Conservation (phyloP, 1,140 invertebrate genomes). For the Diabrotica virgifera region DNA sequence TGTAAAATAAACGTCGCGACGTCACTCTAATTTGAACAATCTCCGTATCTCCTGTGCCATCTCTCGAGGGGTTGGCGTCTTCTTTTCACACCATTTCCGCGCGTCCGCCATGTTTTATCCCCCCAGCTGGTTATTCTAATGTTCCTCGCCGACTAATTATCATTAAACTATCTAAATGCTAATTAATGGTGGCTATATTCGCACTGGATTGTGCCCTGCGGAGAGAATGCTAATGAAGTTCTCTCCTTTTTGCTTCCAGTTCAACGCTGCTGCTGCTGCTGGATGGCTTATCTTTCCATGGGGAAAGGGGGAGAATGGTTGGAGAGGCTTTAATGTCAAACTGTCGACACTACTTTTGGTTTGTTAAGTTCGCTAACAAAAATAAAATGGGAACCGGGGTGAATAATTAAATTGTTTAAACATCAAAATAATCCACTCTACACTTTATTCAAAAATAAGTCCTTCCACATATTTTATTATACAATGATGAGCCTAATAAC, state of each 20-base stretch:
- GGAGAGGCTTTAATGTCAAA: not conserved
- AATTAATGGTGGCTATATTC: conserved; percentile 56
- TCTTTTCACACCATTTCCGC: conserved; percentile 45
- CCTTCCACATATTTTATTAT: too few species aligned
- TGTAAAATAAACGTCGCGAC: not conserved
- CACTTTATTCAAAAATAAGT: too few species aligned
- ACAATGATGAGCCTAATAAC: too few species aligned
- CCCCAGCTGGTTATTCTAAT: conserved; percentile 41
- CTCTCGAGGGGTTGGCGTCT: conserved; percentile 27
- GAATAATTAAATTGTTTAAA: too few species aligned
- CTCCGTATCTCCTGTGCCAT: conserved; percentile 23
- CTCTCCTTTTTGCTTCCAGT: conserved; percentile 20
- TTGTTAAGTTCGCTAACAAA: not conserved
- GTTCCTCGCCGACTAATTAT: conserved; percentile 50
- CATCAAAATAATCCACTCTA: too few species aligned
- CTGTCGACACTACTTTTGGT: conserved; percentile 3
- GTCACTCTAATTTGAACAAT: not conserved
- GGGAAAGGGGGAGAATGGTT: not conserved
- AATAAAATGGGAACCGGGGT: not conserved
- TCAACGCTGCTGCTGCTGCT: too few species aligned
- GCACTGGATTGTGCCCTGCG: conserved; percentile 44
- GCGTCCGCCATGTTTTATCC: conserved; percentile 19
- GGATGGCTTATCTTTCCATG: not conserved
- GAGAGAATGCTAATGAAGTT: conserved; percentile 49
- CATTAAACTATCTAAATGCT: conserved; percentile 56